phyloP scores from a whole-genome alignment of 1,140 invertebrate genomes.

The Mizuhopecten yessoensis region DNA sequence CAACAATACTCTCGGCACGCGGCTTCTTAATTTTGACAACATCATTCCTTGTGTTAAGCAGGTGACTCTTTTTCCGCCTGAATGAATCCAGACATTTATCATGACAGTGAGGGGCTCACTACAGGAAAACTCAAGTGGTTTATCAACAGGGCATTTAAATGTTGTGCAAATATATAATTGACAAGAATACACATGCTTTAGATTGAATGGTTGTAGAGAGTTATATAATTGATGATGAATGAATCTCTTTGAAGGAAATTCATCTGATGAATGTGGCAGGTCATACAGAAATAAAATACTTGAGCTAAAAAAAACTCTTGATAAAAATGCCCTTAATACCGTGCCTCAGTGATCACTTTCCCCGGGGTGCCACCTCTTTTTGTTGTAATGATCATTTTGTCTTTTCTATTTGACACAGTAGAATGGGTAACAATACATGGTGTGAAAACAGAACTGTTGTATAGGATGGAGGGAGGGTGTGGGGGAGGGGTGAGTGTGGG shows the following conservation, averaged over 20 bases:
- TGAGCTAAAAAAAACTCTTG: background rate
- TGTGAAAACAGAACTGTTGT: background rate
- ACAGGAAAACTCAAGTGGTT: background rate
- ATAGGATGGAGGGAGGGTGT: background rate
- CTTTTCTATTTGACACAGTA: slow-evolving; percentile 10
- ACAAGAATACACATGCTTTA: background rate
- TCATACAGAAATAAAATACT: background rate
- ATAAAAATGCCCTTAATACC: background rate
- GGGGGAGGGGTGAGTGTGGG: background rate
- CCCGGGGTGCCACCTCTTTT: background rate
- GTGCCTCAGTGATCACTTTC: slow-evolving; percentile 25
- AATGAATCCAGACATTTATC: slow-evolving; percentile 42
- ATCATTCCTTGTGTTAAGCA: slow-evolving; percentile 59
- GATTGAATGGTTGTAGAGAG: background rate
- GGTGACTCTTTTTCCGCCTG: slow-evolving; percentile 64
- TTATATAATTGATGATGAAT: background rate
- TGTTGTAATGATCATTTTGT: slow-evolving; percentile 15
- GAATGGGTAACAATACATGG: slow-evolving; percentile 1
- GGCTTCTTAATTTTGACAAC: slow-evolving; percentile 16
- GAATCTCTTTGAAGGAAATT: background rate
- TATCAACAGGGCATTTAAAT: background rate
- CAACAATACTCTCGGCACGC: slow-evolving; percentile 31
- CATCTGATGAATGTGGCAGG: background rate
- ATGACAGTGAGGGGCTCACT: background rate
- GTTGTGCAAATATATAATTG: no score